Evolutionary conservation across 2,888 invertebrate genomes (phyloP).

Genomic region (Rhyacophila evoluta): DNA sequence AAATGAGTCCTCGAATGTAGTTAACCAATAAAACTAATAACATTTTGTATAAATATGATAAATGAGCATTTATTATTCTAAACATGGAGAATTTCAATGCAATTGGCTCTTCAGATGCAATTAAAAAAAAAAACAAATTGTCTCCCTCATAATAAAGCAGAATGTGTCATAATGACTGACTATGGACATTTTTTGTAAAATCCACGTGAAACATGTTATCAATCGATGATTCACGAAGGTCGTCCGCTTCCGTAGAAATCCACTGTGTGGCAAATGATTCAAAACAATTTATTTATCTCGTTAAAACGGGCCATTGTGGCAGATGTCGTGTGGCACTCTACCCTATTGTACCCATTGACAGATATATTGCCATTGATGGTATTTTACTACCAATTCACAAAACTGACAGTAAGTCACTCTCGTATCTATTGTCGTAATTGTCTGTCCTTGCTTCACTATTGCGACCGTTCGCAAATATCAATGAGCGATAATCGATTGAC

Average conservation of each 20-base stretch:
- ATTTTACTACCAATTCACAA: conserved; percentile 7
- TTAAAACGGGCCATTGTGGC: background rate
- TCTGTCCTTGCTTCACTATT: background rate
- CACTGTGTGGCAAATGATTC: background rate
- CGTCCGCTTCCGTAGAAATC: background rate
- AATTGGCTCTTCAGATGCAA: too few species aligned
- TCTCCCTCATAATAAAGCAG: too few species aligned
- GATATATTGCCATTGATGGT: background rate
- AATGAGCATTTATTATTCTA: too few species aligned
- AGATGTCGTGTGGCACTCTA: background rate
- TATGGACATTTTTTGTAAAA: too few species aligned
- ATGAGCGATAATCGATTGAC: too few species aligned
- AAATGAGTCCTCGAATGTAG: too few species aligned
- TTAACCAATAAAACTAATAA: too few species aligned
- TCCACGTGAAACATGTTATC: background rate
- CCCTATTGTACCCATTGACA: background rate
- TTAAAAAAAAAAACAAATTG: too few species aligned
- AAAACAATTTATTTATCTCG: background rate
- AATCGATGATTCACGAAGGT: background rate
- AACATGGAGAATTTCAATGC: too few species aligned
- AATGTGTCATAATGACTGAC: too few species aligned
- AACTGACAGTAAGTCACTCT: background rate
- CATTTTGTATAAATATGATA: too few species aligned
- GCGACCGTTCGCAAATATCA: background rate
- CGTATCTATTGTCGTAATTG: background rate